Base-by-base conservation (phyloP, 2,113 vertebrate genomes). In the Dromaius novaehollandiae region DNA sequence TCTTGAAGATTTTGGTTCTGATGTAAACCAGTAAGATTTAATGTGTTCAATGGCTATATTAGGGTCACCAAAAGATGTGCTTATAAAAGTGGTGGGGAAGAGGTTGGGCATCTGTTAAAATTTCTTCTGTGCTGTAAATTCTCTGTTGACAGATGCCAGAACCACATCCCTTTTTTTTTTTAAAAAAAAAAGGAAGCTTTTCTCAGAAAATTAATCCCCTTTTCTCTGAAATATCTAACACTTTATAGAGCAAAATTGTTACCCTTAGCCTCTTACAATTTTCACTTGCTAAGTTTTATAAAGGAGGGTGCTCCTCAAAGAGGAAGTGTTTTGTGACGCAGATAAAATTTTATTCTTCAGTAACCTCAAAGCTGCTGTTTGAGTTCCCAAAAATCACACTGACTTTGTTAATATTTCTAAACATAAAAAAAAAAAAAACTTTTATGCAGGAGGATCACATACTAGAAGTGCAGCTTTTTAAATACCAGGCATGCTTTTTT, bases 1-100 rank as follows among this genome's bases (percentile, higher is more conserved):
- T 93, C 98, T 99, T 26, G 99, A 99, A 97, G 99, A 99, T 97
- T 99, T 99, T 96, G 99, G 99, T 94, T 99, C 98, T n/a, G 99
- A 99, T 95, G 98, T 99, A 78, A 99, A 99, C 95, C 98, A 98
- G 99, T 99, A 97, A 98, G 99, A 88, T 85, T 66, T 86, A 11
- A 26, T 9, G 46, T 46, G 83, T 44, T 65, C 32, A 28, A 1
- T 4, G 42, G 13, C 18, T 18, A 7, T 9, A 7, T 26, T 4
- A 11, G 28, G 51, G 44, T 53, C 69, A 7, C 55, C 3, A 6
- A 5, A 36, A 22, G 22, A 26, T 26, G 56, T 8, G 26, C 66
- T 38, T 25, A 48, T 40, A 13, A 6, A 9, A 30, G 38, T 0
- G 3, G 13, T 2, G 34, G 53, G 77, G 24, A 42, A 51, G 22